Percentiles rank a stretch among this genome's conserved stretches.
phyloP scores from a whole-genome alignment of 2,113 vertebrate genomes.

The Campylomormyrus numenius region DNA sequence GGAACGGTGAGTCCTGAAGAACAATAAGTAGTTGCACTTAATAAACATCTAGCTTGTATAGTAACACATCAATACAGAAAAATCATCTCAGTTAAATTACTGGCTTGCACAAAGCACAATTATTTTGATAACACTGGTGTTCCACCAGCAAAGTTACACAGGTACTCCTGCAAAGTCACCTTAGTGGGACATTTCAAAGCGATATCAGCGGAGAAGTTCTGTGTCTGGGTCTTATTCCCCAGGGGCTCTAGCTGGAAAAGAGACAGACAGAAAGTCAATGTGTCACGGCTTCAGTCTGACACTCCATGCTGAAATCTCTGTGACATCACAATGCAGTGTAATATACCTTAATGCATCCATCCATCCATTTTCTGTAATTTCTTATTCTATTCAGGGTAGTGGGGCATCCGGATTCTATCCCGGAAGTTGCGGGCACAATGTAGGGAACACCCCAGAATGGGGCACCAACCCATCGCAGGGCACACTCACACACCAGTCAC shows the following conservation, averaged over 20 bases:
- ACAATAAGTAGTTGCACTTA: constrained; percentile 22
- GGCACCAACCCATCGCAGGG: background rate
- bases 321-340: background rate
- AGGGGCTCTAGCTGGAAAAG: constrained; percentile 71
- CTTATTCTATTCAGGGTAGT: background rate
- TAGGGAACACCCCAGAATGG: background rate
- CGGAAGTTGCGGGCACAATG: background rate
- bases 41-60: background rate
- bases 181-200: constrained; percentile 64
- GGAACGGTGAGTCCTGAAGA: constrained; percentile 64
- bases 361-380: background rate
- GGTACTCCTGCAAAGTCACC: constrained; percentile 51
- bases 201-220: constrained; percentile 46
- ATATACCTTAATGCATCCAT: background rate
- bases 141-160: background rate
- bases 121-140: background rate
- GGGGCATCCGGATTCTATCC: no score
- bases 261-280: background rate
- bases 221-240: constrained; percentile 57
- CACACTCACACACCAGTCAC: no score
- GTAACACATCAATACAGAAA: background rate
- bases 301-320: background rate
- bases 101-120: background rate
- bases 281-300: background rate
- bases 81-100: background rate